Evolutionary conservation across 2,888 invertebrate species (phyloP), one percentile per base, ranked within the genome.

Genomic region (Heliconius cydno): DNA sequence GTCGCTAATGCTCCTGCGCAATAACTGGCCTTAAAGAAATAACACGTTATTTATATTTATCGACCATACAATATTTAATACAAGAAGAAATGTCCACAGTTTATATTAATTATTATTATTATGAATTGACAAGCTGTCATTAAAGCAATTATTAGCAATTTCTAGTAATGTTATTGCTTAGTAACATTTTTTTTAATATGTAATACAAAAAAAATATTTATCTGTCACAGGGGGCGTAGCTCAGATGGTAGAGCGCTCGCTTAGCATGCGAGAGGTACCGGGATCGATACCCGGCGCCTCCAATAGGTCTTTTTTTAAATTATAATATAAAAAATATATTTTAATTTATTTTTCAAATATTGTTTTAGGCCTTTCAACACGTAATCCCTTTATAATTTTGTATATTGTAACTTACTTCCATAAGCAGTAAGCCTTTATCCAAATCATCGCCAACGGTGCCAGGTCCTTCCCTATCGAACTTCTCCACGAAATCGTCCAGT

Each of bases 391-490:
- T 34, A 34, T 57, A 57, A 9, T 22, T 22, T 9, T 57, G 9
- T 22, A 22, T 57, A 57, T 57, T 57, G 9, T 57, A 22, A 57
- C 57, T 60, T n/a, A 96, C 96, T 88, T 97, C 97, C 96, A 98
- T 97, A 46, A 97, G 92, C 25, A 95, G 86, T 0, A 96, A 82
- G 80, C 98, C 98, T 81, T 89, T 91, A 79, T 98, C 98, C 86
- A 99, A 93, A 88, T 98, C 96, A 30, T 96, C 95, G 0, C 97
- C 97, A 1, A 98, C 97, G 57, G 97, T 96, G 0, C 97, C 97
- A 0, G 99, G 99, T 0, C 99, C 98, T 84, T 97, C 96, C 0
- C 84, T 89, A 82, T 97, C 96, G 87, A 98, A 98, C 86, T 96
- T 96, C 84, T 96, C 96, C 0, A 97, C 96, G 89, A 98, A 98